A percentile compares a stretch with the other conserved stretches of the same genome.
Conservation (phyloP, 2,113 vertebrate genomes). For the Zingel zingel region DNA sequence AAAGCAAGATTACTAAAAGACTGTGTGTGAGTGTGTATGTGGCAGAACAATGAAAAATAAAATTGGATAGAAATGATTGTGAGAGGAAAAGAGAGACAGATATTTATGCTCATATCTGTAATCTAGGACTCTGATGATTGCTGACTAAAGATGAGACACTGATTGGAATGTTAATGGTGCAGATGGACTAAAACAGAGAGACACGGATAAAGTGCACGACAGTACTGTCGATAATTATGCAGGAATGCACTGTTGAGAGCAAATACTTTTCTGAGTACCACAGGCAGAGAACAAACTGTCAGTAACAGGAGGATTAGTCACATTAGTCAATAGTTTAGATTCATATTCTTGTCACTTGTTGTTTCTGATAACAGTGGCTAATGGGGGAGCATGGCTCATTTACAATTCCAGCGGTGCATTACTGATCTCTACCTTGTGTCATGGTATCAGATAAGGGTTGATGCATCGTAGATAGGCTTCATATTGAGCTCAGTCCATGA, state of each 20-base stretch:
- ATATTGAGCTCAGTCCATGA: slow-evolving; percentile 46
- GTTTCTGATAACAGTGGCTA: slow-evolving; percentile 67
- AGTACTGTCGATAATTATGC: slow-evolving; percentile 50
- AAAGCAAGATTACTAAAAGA: slow-evolving; percentile 65
- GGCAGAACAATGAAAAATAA: slow-evolving; percentile 26
- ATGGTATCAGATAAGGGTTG: slow-evolving; percentile 54
- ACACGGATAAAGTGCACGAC: slow-evolving; percentile 22
- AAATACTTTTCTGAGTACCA: slow-evolving; percentile 62
- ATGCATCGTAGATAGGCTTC: slow-evolving; percentile 55
- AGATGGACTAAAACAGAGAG: slow-evolving; percentile 45
- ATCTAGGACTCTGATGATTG: slow-evolving; percentile 42
- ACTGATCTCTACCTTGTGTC: slow-evolving; percentile 67
- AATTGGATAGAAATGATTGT: slow-evolving; percentile 38
- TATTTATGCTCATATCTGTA: slow-evolving; percentile 44
- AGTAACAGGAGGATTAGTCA: slow-evolving; percentile 45
- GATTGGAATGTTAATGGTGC: slow-evolving; percentile 52
- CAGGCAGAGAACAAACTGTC: slow-evolving; percentile 57
- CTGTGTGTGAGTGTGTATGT: slow-evolving; percentile 40
- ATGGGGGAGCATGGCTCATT: slow-evolving; percentile 56
- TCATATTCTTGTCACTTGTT: slow-evolving; percentile 71
- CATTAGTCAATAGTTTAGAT: slow-evolving; percentile 67
- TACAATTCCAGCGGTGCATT: slow-evolving; percentile 58
- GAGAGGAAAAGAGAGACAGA: slow-evolving; percentile 31
- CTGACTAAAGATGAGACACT: slow-evolving; percentile 56
- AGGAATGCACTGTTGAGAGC: slow-evolving; percentile 41